Percentiles rank a stretch among this genome's conserved stretches.
Conservation (phyloP, 2,113 vertebrate species). For the Stictonetta naevosa region DNA sequence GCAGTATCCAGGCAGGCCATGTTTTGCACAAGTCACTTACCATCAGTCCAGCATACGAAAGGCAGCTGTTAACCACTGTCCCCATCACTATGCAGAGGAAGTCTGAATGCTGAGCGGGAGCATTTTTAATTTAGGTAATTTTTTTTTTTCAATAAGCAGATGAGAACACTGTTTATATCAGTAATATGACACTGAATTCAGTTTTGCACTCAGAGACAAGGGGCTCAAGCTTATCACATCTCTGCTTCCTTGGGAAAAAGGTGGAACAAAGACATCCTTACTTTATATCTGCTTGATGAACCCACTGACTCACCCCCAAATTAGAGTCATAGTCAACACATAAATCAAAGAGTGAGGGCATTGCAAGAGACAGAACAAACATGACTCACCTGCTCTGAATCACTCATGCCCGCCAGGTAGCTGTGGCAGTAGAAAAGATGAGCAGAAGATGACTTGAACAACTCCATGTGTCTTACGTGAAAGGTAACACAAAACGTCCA, state of each 20-base stretch:
- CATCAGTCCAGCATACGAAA: background rate
- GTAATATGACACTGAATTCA: background rate
- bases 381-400: background rate
- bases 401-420: background rate
- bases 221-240: background rate
- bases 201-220: background rate
- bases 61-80: background rate
- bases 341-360: background rate
- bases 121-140: background rate
- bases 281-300: background rate
- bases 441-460: background rate
- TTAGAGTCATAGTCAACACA: background rate
- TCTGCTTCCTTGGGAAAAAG: background rate
- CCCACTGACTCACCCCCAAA: background rate
- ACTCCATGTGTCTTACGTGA: accelerated
- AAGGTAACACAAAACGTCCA: background rate
- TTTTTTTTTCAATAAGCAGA: background rate
- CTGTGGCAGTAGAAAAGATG: background rate
- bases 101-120: background rate
- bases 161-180: background rate
- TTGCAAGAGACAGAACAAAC: background rate
- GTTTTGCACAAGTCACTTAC: background rate
- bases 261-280: background rate
- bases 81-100: background rate
- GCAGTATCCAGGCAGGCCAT: accelerated